These are phyloP conservation scores for Ibycter americanus DNA, from an alignment of 2,797 vertebrate genomes.

Conservation along the genomic window DNA sequence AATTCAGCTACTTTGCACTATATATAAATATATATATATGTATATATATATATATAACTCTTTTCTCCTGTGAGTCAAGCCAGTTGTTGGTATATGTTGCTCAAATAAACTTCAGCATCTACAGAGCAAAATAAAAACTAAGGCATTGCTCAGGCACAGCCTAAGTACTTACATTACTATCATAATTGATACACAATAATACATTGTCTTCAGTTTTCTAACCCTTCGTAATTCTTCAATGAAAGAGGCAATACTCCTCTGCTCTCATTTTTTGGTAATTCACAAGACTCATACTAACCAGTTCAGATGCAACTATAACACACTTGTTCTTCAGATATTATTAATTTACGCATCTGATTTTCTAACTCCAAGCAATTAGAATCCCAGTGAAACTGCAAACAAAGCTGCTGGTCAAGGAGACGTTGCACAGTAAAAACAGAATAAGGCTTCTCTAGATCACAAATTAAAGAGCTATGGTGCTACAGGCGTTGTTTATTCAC, in stretches of 20 bases:
- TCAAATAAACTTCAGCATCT: neutral
- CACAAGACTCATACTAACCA: neutral
- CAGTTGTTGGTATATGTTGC: neutral
- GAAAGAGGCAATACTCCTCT: neutral
- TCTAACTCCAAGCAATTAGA: conserved; percentile 25
- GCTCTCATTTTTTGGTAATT: neutral
- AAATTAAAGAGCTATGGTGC: neutral
- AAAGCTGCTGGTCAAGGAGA: conserved; percentile 32
- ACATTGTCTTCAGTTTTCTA: neutral
- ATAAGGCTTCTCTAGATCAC: neutral
- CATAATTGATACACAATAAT: neutral
- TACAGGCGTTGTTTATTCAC: neutral
- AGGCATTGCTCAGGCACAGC: neutral
- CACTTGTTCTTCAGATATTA: neutral
- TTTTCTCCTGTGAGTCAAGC: neutral
- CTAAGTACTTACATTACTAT: neutral
- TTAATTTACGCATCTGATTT: neutral
- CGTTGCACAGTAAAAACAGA: neutral
- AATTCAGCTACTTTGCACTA: neutral
- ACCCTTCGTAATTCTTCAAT: neutral
- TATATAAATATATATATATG: too few relatives aligned
- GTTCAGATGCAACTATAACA: neutral
- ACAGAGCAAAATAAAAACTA: neutral
- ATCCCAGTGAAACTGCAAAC: neutral
- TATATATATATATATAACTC: neutral